Evolutionary conservation across 1,140 invertebrate species (phyloP), one percentile per base, ranked within the genome.

Genomic region (Sinonovacula constricta): DNA sequence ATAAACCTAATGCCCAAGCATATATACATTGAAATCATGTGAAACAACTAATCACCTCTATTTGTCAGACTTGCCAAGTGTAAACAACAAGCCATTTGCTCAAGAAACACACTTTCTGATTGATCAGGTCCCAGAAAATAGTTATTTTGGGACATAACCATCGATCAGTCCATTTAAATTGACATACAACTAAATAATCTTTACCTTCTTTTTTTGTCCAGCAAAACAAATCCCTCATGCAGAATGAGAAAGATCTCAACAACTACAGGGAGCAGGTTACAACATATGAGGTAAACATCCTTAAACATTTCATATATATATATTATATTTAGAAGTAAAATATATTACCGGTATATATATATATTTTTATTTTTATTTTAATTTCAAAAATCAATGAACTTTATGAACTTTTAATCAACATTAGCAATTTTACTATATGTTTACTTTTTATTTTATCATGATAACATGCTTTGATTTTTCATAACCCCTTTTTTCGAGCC

Each of bases 211-310:
- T 12, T 3, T 80, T 28, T 69, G 15, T 83, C 60, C 71, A 88
- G 87, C 77, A 86, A 80, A 91, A 89, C 75, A 88, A 88, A 59
- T 79, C 82, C 39, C 56, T 90, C 18, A 81, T 80, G 26, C 71
- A 83, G 51, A 85, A 86, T 80, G 85, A 90, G 28, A 88, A 83
- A 72, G 89, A 90, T 70, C 60, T 91, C 49, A 84, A 81, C 31
- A 84, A 79, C n/a, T 85, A 87, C 54, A 86, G 85, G 65, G 80
- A 88, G 71, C 86, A 87, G 65, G 81, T 89, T 31, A 81, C 83
- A 30, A 75, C 82, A 53, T 88, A 88, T 86, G 89, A 89, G 56
- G 89, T 90, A 83, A 85, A n/a, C n/a, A n/a, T n/a, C n/a, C n/a
- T n/a, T n/a, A n/a, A n/a, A n/a, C n/a, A n/a, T n/a, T n/a, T n/a